Evolutionary conservation across 2,888 invertebrate genomes (phyloP), one percentile per base, ranked within the genome.

Genomic region (Drosophila atripex): DNA sequence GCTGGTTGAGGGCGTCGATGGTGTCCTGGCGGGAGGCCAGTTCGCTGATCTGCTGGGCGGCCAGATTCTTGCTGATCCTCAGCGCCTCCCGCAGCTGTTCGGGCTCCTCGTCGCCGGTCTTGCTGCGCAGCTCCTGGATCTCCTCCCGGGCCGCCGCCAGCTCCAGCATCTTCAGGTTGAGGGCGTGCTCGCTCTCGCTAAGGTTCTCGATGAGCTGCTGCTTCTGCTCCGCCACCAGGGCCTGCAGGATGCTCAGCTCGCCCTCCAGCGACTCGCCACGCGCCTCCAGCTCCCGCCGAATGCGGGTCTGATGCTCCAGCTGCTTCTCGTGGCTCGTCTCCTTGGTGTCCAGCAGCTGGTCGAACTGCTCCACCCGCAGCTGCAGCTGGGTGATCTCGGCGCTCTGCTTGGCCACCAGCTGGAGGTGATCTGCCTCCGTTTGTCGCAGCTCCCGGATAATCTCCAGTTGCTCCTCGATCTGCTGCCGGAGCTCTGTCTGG

Each of bases 1-100:
- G 90, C 9, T 89, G 89, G 76, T 94, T 94, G 75, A 95, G 93
- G 65, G 94, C 93, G 65, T 93, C 93, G 52, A 95, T 94, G 0
- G 94, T 93, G 76, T 93, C 93, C 91, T 94, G 92, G 90, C 93
- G 92, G 47, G 93, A 89, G 52, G 93, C 92, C 55, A 94, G 88
- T 74, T 94, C 91, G 11, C 86, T 79, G 1, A 89, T 74, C 70
- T 90, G 89, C 23, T 90, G 87, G 11, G 88, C 78, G 0, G 85
- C 78, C 18, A 90, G 68, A 2, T 75, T 65, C 50, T 91, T 88
- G 49, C 86, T 88, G 66, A 93, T 93, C 28, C 80, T 84, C 3
- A 89, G 63, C 0, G 86, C 53, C 16, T 64, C 63, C 0, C 66
- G 3, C 16, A 64, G 38, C 6, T 64, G 28, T 11, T 71, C 72